phyloP scores from a whole-genome alignment of 1,140 invertebrate species.

The Drosophila ohnishii region DNA sequence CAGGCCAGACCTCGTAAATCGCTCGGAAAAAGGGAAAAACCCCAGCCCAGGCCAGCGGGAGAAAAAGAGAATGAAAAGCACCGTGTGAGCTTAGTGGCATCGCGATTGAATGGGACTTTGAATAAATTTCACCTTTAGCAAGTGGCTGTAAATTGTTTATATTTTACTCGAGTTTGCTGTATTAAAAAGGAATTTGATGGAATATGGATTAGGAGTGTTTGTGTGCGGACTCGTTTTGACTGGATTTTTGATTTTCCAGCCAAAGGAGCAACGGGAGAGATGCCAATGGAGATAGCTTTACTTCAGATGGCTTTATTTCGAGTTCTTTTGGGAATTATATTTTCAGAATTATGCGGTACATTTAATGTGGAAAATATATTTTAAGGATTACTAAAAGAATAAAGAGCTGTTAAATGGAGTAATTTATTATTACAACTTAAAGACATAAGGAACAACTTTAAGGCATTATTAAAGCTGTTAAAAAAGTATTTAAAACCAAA shows the following conservation, averaged over 20 bases:
- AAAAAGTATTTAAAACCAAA: neutral
- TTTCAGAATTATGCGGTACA: neutral
- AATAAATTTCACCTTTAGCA: conserved; percentile 52
- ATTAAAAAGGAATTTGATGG: conserved; percentile 52
- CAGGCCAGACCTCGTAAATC: conserved; percentile 49
- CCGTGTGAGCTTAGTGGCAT: conserved; percentile 51
- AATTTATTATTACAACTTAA: neutral
- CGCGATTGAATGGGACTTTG: conserved; percentile 52
- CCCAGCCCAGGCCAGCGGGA: neutral
- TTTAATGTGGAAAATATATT: conserved; percentile 2
- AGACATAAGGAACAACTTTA: neutral
- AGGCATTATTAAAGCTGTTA: accelerated
- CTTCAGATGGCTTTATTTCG: conserved; percentile 1
- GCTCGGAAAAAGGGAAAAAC: conserved; percentile 46
- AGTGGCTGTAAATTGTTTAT: conserved; percentile 55
- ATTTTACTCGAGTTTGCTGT: conserved; percentile 46
- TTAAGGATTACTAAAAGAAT: neutral
- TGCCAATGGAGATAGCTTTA: conserved; percentile 9
- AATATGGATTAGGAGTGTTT: conserved; percentile 45
- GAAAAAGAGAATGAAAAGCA: conserved; percentile 17
- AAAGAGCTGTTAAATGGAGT: neutral
- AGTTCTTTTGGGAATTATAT: conserved; percentile 3
- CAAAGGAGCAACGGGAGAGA: neutral
- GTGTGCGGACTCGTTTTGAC: conserved; percentile 19
- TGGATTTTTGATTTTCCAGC: conserved; percentile 28